A percentile compares a stretch with the other conserved stretches of the same genome.
phyloP scores from a whole-genome alignment of 2,113 vertebrate genomes.

The Ceratotherium simum region DNA sequence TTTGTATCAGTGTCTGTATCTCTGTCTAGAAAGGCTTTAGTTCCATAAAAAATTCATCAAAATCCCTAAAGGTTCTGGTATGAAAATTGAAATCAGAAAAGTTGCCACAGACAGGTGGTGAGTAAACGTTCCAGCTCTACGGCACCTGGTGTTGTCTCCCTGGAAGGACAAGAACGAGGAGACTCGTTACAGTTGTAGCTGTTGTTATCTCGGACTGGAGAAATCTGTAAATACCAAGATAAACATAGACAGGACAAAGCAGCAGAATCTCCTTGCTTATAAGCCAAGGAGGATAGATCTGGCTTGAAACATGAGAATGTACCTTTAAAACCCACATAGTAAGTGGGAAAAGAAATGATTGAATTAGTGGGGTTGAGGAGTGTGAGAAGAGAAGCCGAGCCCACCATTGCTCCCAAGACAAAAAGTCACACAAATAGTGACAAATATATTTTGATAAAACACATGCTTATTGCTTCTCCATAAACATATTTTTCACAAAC shows the following conservation, averaged over 20 bases:
- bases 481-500: background rate
- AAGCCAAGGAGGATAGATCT: background rate
- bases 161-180: background rate
- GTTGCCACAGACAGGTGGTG: background rate
- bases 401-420: background rate
- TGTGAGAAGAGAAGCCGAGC: background rate
- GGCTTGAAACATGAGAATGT: background rate
- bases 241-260: background rate
- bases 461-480: background rate
- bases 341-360: background rate
- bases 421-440: background rate
- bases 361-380: background rate
- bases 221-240: background rate
- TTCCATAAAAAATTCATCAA: background rate
- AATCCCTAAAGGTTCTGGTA: background rate
- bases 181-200: background rate
- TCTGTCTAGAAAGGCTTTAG: background rate
- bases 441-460: background rate
- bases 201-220: background rate
- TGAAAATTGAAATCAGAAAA: conserved; percentile 13
- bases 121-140: background rate
- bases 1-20: background rate
- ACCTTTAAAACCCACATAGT: background rate
- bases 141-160: background rate
- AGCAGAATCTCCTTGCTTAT: background rate